Conservation (phyloP, 2,797 vertebrate genomes). For the Sebastes taczanowskii region DNA sequence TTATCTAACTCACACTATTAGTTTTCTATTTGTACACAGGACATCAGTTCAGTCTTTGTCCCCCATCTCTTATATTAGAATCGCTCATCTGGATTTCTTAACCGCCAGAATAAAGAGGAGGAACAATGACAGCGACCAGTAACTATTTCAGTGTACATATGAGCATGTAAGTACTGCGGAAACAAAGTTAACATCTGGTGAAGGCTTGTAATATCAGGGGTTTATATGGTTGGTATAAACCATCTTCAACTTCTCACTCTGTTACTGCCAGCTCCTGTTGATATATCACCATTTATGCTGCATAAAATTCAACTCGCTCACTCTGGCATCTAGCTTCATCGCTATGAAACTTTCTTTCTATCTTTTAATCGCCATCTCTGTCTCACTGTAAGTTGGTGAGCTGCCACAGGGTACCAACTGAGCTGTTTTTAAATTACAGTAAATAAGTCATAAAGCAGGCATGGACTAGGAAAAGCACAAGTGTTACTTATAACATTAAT, state of each 20-base stretch:
- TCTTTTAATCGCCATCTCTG: background rate
- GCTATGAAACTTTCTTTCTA: too few species aligned
- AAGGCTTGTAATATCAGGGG: background rate
- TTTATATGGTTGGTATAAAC: background rate
- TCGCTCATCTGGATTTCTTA: background rate
- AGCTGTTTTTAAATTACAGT: background rate
- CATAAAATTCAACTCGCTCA: background rate
- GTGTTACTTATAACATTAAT: background rate
- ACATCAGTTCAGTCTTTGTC: background rate
- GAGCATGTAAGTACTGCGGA: background rate
- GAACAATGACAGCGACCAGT: background rate
- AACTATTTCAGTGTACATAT: background rate
- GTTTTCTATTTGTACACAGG: background rate
- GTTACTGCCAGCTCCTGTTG: too few species aligned
- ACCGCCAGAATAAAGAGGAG: accelerated
- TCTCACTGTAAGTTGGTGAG: background rate
- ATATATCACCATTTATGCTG: too few species aligned
- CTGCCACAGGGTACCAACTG: background rate
- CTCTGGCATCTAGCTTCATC: background rate
- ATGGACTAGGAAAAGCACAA: background rate
- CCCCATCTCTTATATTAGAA: background rate
- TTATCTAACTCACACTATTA: too few species aligned
- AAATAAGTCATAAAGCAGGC: background rate
- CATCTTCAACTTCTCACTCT: background rate
- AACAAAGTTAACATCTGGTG: too few species aligned